Percentiles rank a stretch among this genome's conserved stretches.
Evolutionary conservation across 2,797 vertebrate genomes (phyloP).

Genomic region (Cirrhinus molitorella): DNA sequence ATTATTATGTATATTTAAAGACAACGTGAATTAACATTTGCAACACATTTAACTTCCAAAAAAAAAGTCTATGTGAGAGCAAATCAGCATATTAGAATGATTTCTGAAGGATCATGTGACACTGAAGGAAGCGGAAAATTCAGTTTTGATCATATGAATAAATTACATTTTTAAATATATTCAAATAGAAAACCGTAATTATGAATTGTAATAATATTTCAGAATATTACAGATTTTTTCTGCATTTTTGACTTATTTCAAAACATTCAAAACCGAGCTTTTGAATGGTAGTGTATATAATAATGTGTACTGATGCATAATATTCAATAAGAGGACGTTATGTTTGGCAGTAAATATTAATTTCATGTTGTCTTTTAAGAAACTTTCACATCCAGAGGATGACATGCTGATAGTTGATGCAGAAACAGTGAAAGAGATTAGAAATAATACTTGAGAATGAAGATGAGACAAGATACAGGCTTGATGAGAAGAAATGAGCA

Average conservation of each 20-base stretch:
- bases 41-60: neutral
- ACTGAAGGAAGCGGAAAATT: neutral
- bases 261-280: too few species aligned
- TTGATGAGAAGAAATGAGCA: neutral
- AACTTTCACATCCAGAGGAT: neutral
- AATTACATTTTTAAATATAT: neutral
- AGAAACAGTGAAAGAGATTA: neutral
- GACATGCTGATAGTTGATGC: constrained; percentile 12
- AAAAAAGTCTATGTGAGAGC: too few species aligned
- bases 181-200: neutral
- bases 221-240: neutral
- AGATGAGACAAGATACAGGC: neutral
- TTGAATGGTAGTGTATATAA: too few species aligned
- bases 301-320: neutral
- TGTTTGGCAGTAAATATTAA: neutral
- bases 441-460: neutral
- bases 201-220: neutral
- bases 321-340: neutral
- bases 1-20: constrained; percentile 3
- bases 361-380: constrained; percentile 21
- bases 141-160: neutral
- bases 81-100: neutral
- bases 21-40: constrained; percentile 2
- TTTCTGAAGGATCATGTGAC: neutral
- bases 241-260: too few species aligned